Conservation (phyloP, 2,888 invertebrate species). For the Tubulanus polymorphus region DNA sequence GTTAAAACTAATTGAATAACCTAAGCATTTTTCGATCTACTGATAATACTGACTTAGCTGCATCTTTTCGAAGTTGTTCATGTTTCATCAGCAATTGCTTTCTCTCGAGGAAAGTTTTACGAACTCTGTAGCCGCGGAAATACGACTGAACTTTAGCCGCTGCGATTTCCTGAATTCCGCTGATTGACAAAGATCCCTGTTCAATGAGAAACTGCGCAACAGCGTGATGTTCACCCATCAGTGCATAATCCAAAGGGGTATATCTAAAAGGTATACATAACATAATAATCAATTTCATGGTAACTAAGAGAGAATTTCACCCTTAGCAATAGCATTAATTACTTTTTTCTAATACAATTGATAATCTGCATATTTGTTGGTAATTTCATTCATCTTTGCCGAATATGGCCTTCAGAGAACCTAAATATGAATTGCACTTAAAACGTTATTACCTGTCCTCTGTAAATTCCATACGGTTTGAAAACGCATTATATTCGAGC, state of each 20-base stretch:
- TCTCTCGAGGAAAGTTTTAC: constrained; percentile 49
- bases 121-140: constrained; percentile 45
- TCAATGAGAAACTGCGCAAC: constrained; percentile 52
- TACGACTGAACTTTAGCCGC: constrained; percentile 52
- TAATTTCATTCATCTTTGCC: too few relatives aligned
- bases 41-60: constrained; percentile 37
- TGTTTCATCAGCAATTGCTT: constrained; percentile 51
- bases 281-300: too few relatives aligned
- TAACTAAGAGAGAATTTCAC: too few relatives aligned
- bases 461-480: constrained; percentile 51
- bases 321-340: too few relatives aligned
- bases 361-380: too few relatives aligned
- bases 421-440: too few relatives aligned
- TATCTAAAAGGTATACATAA: constrained; percentile 41
- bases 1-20: not conserved
- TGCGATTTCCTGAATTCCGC: constrained; percentile 52
- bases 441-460: constrained; percentile 46
- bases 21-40: not conserved
- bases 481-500: constrained; percentile 48
- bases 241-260: constrained; percentile 51
- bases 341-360: too few relatives aligned
- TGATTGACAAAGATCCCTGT: constrained; percentile 49
- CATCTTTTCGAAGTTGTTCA: constrained; percentile 49
- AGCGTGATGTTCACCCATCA: constrained; percentile 52
- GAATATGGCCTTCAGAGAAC: too few relatives aligned